Evolutionary conservation across 2,797 vertebrate species (phyloP).

Genomic region (Microctenopoma stevenorrisi): DNA sequence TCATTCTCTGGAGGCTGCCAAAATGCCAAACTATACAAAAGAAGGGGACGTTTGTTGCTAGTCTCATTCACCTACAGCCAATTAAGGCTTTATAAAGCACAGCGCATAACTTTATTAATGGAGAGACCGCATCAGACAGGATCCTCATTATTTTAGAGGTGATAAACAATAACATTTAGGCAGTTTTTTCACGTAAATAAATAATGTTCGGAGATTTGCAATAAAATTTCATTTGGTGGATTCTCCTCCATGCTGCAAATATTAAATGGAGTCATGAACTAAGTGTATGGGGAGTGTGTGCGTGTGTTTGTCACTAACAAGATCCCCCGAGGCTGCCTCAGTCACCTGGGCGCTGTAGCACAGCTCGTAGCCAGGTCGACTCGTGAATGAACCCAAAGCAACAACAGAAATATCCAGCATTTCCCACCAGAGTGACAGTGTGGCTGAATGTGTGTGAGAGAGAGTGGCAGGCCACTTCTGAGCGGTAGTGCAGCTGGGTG

Average conservation of each 20-base stretch:
- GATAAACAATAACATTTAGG: conserved; percentile 4
- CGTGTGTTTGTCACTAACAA: conserved; percentile 69
- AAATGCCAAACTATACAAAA: conserved; percentile 7
- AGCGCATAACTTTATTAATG: background rate
- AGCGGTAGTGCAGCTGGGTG: conserved; percentile 66
- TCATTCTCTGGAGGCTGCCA: conserved; percentile 6
- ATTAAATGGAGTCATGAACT: conserved; percentile 26
- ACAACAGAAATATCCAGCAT: conserved; percentile 42
- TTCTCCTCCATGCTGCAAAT: conserved; percentile 18
- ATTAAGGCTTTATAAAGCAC: conserved; percentile 15
- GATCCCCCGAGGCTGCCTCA: conserved; percentile 49
- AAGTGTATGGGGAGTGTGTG: background rate
- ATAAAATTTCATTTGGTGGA: conserved; percentile 26
- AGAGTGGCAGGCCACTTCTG: conserved; percentile 40
- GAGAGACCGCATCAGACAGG: background rate
- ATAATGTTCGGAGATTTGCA: conserved; percentile 7
- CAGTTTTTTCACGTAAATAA: conserved; percentile 15
- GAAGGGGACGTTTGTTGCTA: background rate
- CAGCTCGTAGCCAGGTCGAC: conserved; percentile 57
- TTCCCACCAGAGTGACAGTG: conserved; percentile 36
- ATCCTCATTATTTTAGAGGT: conserved; percentile 9
- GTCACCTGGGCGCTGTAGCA: conserved; percentile 65
- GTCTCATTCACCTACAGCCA: conserved; percentile 14
- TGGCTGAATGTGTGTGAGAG: conserved; percentile 13
- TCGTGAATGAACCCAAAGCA: conserved; percentile 70